Evolutionary conservation across 2,797 vertebrate genomes (phyloP), one percentile per base, ranked within the genome.

Genomic region (Manis pentadactyla): DNA sequence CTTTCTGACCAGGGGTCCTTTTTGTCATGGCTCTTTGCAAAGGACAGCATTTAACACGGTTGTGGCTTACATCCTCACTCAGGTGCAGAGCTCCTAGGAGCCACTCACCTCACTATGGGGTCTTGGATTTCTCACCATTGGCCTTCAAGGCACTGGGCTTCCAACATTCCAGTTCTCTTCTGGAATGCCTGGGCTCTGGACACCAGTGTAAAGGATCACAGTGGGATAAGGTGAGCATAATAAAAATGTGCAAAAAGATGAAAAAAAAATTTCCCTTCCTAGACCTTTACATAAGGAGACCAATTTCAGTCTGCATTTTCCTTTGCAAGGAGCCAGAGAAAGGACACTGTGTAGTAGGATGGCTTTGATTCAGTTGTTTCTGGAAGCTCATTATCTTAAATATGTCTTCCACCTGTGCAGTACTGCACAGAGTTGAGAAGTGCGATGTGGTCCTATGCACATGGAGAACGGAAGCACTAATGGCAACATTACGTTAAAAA

Each of bases 381-480:
- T 75, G 96, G 25, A 98, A 96, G 89, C 95, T 96, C 97, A 93
- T 93, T 87, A 93, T 97, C 96, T 95, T 94, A 97, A 68, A 73
- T 94, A 96, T 85, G 97, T 96, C 96, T 96, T 97, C 96, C 97
- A 96, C 61, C 95, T 61, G 96, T 94, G 90, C 95, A 86, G 84
- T 87, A 79, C 68, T 53, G 74, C 86, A 95, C 82, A 88, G 89
- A 93, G 81, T 51, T 94, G 97, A 96, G 97, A 98, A 96, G 90
- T 29, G 39, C n/a, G 49, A 89, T n/a, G 51, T 90, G 66, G 82
- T 95, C 94, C 97, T 97, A 97, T 11, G 95, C 97, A 97, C 79
- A 74, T 12, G 92, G 86, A 96, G 96, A 97, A 98, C 96, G 90
- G 93, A 98, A 98, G 95, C 93, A 96, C 85, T 34, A 87, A 96